Evolutionary conservation across 2,888 invertebrate genomes (phyloP).

Genomic region (Panopea generosa): DNA sequence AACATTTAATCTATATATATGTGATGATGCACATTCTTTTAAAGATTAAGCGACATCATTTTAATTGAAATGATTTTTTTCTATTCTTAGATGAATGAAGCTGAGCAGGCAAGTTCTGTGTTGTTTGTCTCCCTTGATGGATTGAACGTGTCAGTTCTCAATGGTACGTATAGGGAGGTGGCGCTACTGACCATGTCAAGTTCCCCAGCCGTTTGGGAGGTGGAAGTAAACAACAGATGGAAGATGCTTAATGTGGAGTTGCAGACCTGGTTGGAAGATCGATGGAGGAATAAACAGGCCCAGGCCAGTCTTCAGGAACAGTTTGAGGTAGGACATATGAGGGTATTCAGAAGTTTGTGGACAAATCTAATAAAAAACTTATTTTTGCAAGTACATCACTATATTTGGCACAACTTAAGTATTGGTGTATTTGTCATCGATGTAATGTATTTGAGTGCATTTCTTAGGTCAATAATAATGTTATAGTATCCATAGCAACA

Average conservation of each 20-base stretch:
- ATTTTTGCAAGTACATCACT: too few species aligned
- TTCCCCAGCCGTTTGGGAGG: constrained; percentile 92
- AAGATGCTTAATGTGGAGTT: constrained; percentile 91
- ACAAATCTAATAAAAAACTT: too few species aligned
- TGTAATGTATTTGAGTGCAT: too few species aligned
- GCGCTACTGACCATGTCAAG: constrained; percentile 90
- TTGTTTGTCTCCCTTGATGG: constrained; percentile 90
- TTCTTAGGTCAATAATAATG: too few species aligned
- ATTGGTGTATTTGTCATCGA: too few species aligned
- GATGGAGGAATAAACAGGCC: constrained; percentile 90
- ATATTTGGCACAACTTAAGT: too few species aligned
- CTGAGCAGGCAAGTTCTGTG: constrained; percentile 90
- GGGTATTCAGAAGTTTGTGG: too few species aligned
- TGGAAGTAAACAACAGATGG: constrained; percentile 92
- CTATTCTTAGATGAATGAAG: constrained; percentile 79
- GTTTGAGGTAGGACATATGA: constrained; percentile 87
- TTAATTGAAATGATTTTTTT: too few species aligned
- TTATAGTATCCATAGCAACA: too few species aligned
- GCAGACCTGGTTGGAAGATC: constrained; percentile 93
- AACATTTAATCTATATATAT: too few species aligned
- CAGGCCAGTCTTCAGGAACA: constrained; percentile 92
- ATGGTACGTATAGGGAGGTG: constrained; percentile 87
- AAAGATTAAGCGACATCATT: too few species aligned
- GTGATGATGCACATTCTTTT: too few species aligned
- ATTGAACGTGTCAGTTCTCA: constrained; percentile 88